Evolutionary conservation across 1,140 invertebrate genomes (phyloP).

Genomic region (Hestina assimilis): DNA sequence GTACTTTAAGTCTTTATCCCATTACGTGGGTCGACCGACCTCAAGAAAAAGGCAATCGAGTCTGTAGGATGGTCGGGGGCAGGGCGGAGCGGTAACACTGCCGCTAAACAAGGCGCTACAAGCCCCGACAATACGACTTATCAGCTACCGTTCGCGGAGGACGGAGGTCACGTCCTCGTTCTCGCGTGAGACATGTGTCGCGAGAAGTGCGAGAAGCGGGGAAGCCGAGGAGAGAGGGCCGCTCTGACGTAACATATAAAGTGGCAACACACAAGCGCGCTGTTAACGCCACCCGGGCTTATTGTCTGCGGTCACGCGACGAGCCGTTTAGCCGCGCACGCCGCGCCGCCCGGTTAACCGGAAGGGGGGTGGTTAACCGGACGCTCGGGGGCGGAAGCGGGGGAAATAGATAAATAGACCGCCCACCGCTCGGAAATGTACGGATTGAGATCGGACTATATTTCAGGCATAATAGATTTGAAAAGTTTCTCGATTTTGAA

Average conservation of each 20-base stretch:
- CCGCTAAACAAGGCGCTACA: slow-evolving; percentile 61
- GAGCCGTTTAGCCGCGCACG: slow-evolving; percentile 75
- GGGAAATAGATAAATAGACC: slow-evolving; percentile 78
- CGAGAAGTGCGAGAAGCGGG: slow-evolving; percentile 32
- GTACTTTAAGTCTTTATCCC: slow-evolving; percentile 63
- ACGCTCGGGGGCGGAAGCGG: slow-evolving; percentile 72
- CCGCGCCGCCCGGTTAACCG: slow-evolving; percentile 74
- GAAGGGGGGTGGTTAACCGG: slow-evolving; percentile 77
- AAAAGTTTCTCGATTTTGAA: slow-evolving; percentile 73
- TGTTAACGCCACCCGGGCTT: slow-evolving; percentile 75
- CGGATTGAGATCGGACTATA: slow-evolving; percentile 77
- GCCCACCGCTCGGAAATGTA: slow-evolving; percentile 75
- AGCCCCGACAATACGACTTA: slow-evolving; percentile 59
- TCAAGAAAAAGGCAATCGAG: slow-evolving; percentile 74
- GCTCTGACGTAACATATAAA: slow-evolving; percentile 78
- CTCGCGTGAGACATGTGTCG: slow-evolving; percentile 36
- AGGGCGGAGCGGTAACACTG: slow-evolving; percentile 32
- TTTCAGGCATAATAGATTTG: slow-evolving; percentile 75
- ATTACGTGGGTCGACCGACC: slow-evolving; percentile 65
- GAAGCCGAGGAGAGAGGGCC: slow-evolving; percentile 28
- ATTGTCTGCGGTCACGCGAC: slow-evolving; percentile 78
- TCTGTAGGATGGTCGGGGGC: slow-evolving; percentile 42
- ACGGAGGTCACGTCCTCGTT: slow-evolving; percentile 18
- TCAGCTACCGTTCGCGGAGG: slow-evolving; percentile 42
- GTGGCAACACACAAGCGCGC: slow-evolving; percentile 76